These are phyloP conservation scores for Portevinia maculata DNA, from an alignment of 2,888 invertebrate genomes.

Conservation along the genomic window DNA sequence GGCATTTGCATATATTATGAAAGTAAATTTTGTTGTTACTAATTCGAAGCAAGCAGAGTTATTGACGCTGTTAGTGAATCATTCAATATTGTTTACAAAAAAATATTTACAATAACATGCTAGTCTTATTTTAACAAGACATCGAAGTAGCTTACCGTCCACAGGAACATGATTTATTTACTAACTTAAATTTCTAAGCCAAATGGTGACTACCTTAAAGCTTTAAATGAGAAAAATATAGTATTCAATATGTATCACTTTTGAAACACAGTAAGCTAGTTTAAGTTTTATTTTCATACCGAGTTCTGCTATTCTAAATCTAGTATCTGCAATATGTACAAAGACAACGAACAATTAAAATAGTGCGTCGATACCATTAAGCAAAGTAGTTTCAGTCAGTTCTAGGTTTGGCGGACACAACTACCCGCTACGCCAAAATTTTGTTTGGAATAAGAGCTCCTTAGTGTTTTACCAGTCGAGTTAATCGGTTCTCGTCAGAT, in stretches of 20 bases:
- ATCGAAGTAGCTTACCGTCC: conserved; percentile 15
- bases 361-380: too few species aligned
- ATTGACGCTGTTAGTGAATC: conserved; percentile 44
- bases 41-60: conserved; percentile 27
- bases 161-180: conserved; percentile 1
- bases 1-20: not conserved
- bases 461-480: too few species aligned
- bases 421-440: too few species aligned
- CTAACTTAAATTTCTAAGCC: conserved; percentile 4
- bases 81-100: conserved; percentile 26
- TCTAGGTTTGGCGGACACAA: too few species aligned
- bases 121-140: not conserved
- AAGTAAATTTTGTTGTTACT: not conserved
- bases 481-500: too few species aligned
- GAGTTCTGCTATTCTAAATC: not conserved
- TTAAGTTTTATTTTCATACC: not conserved
- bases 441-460: too few species aligned
- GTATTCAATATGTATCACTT: not conserved
- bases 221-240: not conserved
- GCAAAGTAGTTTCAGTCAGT: too few species aligned
- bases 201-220: not conserved
- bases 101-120: conserved; percentile 16
- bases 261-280: not conserved
- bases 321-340: too few species aligned
- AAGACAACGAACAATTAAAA: too few species aligned